Percentiles rank a stretch among this genome's conserved stretches.
phyloP scores from a whole-genome alignment of 2,888 invertebrate species.

The Tetramorium bicarinatum region DNA sequence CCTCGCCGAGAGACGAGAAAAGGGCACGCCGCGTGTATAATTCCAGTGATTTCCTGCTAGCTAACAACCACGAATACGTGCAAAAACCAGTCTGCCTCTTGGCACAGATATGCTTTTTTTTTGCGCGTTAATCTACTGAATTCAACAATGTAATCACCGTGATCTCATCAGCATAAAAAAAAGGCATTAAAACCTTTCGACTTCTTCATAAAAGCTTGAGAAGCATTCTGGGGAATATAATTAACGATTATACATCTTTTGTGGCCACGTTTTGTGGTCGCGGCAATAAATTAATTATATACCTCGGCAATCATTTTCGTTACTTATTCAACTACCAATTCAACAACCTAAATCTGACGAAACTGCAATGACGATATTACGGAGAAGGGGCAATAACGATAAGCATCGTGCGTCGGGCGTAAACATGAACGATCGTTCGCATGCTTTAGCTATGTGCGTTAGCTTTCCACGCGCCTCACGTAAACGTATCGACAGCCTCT shows the following conservation, averaged over 20 bases:
- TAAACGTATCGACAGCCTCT: conserved; percentile 43
- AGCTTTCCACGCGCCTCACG: conserved; percentile 1
- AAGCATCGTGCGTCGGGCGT: not conserved
- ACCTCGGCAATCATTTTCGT: not conserved
- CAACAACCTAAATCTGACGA: not conserved
- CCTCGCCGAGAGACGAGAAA: conserved; percentile 36
- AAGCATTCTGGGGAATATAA: conserved; percentile 17
- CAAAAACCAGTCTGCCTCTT: conserved; percentile 40
- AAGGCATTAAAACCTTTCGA: not conserved
- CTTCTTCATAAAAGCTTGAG: conserved; percentile 14
- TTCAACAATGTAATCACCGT: conserved; percentile 44
- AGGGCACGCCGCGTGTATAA: conserved; percentile 59
- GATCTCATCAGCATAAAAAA: conserved; percentile 31
- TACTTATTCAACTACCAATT: no score
- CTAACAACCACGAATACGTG: conserved; percentile 31
- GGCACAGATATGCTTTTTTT: conserved; percentile 29
- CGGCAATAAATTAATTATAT: not conserved
- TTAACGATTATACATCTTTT: not conserved
- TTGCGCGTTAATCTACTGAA: conserved; percentile 34
- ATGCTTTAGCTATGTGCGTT: no score
- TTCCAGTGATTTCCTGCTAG: conserved; percentile 60
- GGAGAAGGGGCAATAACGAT: not conserved
- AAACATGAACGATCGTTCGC: not conserved
- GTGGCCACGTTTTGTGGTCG: not conserved
- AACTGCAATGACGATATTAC: not conserved